Conservation (phyloP, 2,113 vertebrate genomes). For the Brienomyrus brachyistius region DNA sequence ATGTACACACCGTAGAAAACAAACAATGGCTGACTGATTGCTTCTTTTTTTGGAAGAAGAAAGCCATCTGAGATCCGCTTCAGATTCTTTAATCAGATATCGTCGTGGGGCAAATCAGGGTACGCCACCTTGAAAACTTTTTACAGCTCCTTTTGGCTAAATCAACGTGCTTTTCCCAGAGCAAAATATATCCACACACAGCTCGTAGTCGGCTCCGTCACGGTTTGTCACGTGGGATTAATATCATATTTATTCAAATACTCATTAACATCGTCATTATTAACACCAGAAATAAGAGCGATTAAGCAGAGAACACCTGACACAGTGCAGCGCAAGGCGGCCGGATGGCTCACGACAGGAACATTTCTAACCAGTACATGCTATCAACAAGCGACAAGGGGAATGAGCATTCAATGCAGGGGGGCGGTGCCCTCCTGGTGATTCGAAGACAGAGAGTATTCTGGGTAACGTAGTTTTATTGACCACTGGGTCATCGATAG, state of each 20-base stretch:
- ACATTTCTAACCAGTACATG: conserved; percentile 72
- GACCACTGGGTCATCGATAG: conserved; percentile 30
- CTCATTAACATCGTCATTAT: conserved; percentile 66
- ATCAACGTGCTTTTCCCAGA: conserved; percentile 49
- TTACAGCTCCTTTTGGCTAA: conserved; percentile 43
- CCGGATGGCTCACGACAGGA: conserved; percentile 60
- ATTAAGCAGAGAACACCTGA: conserved; percentile 65
- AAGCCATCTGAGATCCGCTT: conserved; percentile 34
- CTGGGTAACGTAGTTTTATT: conserved; percentile 40
- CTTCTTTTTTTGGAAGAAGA: conserved; percentile 40
- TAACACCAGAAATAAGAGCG: conserved; percentile 69
- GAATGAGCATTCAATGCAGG: conserved; percentile 47
- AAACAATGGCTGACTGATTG: conserved; percentile 46
- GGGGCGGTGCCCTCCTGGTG: conserved; percentile 52
- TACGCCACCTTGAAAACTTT: conserved; percentile 60
- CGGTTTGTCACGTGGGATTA: conserved; percentile 57
- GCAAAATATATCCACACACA: conserved; percentile 54
- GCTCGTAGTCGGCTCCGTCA: conserved; percentile 47
- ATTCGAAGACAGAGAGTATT: conserved; percentile 43
- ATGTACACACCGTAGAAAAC: conserved; percentile 51
- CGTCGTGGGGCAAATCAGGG: conserved; percentile 62
- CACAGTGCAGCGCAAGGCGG: conserved; percentile 54
- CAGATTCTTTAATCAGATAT: conserved; percentile 57
- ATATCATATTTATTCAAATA: conserved; percentile 65
- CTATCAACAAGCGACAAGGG: conserved; percentile 71